Conservation (phyloP, 35 echinoderm and acorn worm species). For the Ptychodera flava region DNA sequence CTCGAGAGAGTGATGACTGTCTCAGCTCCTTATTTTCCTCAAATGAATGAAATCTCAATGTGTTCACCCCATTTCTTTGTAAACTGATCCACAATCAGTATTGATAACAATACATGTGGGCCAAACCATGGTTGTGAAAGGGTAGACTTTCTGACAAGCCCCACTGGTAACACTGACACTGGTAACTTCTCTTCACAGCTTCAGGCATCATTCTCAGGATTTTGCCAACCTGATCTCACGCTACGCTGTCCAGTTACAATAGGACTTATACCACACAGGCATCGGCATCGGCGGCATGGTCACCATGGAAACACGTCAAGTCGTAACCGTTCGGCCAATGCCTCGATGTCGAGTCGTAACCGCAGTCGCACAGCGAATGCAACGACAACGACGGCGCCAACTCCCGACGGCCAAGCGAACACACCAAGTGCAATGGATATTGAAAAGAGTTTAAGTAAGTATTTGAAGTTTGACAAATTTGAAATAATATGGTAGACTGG, state of each 20-base stretch:
- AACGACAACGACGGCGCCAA: background rate
- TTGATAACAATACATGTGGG: background rate
- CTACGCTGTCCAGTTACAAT: background rate
- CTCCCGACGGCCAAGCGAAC: background rate
- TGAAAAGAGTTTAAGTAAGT: background rate
- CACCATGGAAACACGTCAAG: too few species aligned
- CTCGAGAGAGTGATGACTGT: too few species aligned
- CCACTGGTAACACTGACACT: background rate
- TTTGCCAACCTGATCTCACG: background rate
- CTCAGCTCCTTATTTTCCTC: too few species aligned
- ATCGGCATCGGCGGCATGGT: background rate
- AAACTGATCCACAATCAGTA: background rate
- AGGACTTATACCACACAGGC: background rate
- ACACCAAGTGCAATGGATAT: background rate
- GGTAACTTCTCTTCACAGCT: background rate
- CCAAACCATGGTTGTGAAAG: background rate
- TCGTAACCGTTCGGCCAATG: too few species aligned
- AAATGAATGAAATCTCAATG: too few species aligned
- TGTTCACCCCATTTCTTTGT: too few species aligned
- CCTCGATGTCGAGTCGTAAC: background rate
- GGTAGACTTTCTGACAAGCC: background rate
- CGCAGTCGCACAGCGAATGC: background rate
- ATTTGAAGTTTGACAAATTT: background rate
- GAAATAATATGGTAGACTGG: background rate
- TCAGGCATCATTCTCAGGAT: background rate